Evolutionary conservation across 2,797 vertebrate species (phyloP), one percentile per base, ranked within the genome.

Genomic region (Craterocephalus amniculus): DNA sequence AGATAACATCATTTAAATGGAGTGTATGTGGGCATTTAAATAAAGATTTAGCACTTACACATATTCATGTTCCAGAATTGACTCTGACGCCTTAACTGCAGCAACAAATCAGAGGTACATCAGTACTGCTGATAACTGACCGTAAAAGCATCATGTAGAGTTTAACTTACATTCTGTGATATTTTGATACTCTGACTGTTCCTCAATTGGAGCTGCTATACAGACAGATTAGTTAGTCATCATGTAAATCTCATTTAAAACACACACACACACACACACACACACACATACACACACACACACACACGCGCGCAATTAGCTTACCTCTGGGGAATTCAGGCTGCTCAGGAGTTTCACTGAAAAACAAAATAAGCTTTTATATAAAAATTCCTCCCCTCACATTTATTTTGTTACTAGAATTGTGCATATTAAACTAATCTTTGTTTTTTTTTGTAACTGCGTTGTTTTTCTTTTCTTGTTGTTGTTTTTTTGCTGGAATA

Each of bases 21-120:
- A 9, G 58, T 27, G 4, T 16, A 27, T 36, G 4, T 58, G 11
- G 1, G 1, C 1, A 7, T 24, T 36, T 35, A 36, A 12, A 22
- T 26, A 35, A 2, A 38, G 26, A 65, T 3, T 57, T 27, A 66
- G 29, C 59, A 70, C 77, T 79, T 57, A 79, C 77, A 79, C 63
- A 0, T 79, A 79, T n/a, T 69, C 51, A 14, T 38, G 56, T 2
- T 79, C 77, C 31, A 45, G 58, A 52, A 51, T 74, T 4, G 67
- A 54, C 6, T 36, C 22, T 45, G 14, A 11, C 54, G 60, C n/a
- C 16, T 29, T 49, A 36, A 27, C 31, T 60, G 64, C 32, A 68
- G 20, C 38, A 58, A 51, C 45, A 59, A 20, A 31, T 31, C 29
- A 31, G 29, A 57, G 16, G 2, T 0, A 35, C 35, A 14, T 24